Evolutionary conservation across 2,797 vertebrate species (phyloP).

Genomic region (Parauchenoglanis ngamensis): DNA sequence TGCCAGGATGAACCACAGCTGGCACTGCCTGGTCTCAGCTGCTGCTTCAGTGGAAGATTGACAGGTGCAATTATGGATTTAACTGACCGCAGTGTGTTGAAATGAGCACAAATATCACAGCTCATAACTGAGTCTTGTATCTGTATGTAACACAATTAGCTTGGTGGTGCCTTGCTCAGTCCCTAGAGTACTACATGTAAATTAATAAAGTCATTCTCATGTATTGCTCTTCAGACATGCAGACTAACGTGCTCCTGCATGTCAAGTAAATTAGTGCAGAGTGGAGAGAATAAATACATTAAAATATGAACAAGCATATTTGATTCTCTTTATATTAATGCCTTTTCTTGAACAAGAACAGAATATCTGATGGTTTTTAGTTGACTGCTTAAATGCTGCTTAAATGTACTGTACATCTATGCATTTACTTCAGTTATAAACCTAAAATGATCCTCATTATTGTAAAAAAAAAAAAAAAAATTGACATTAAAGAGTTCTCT

Average conservation of each 20-base stretch:
- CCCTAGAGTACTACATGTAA: slow-evolving; percentile 41
- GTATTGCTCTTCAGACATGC: slow-evolving; percentile 20
- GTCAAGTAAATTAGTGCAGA: slow-evolving; percentile 27
- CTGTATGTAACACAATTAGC: slow-evolving; percentile 55
- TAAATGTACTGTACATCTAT: neutral
- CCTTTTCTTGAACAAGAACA: neutral
- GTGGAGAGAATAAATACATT: neutral
- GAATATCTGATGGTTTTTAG: neutral
- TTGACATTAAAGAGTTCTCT: neutral
- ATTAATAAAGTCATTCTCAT: slow-evolving; percentile 42
- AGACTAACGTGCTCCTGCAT: neutral
- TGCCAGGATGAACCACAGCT: slow-evolving; percentile 27
- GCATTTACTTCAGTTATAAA: neutral
- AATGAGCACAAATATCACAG: slow-evolving; percentile 49
- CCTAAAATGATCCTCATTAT: neutral
- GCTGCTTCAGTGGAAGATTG: slow-evolving; percentile 48
- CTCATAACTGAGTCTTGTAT: slow-evolving; percentile 54
- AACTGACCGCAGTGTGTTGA: slow-evolving; percentile 52
- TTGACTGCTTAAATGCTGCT: neutral
- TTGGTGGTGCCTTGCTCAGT: slow-evolving; percentile 24
- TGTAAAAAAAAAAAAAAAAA: neutral
- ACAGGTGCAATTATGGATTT: slow-evolving; percentile 59
- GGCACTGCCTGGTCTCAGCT: slow-evolving; percentile 35
- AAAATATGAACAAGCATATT: neutral
- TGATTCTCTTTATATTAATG: neutral